Evolutionary conservation across 2,113 vertebrate genomes (phyloP).

Genomic region (Tenebrosternarchus preto): DNA sequence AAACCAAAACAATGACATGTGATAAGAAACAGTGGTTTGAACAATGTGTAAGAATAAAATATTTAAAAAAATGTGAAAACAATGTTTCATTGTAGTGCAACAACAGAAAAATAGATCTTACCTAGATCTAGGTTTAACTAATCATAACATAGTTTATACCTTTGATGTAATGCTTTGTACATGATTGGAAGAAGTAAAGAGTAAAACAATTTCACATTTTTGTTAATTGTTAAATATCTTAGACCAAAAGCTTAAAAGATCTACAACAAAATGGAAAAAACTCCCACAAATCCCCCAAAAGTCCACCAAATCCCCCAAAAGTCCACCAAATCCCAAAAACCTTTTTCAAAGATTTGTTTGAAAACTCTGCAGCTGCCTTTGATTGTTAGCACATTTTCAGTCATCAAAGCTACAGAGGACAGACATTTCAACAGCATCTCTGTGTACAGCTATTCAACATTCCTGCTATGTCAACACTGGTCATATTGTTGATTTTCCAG

Average conservation of each 20-base stretch:
- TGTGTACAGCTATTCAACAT: conserved; percentile 46
- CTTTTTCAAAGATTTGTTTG: conserved; percentile 36
- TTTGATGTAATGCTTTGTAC: not conserved
- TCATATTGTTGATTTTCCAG: conserved; percentile 23
- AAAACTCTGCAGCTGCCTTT: conserved; percentile 38
- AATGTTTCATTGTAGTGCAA: no score
- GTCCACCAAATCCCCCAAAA: conserved; percentile 19
- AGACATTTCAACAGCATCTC: conserved; percentile 10
- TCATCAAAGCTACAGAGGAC: conserved; percentile 44
- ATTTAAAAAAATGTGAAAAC: conserved; percentile 18
- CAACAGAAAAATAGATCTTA: not conserved
- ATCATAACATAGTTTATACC: not conserved
- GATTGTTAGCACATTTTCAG: not conserved
- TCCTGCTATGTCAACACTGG: conserved; percentile 50
- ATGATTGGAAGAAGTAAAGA: not conserved
- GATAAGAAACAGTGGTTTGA: conserved; percentile 52
- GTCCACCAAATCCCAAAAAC: not conserved
- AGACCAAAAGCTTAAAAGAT: no score
- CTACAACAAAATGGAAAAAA: not conserved
- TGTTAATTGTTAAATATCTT: not conserved
- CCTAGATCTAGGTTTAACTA: not conserved
- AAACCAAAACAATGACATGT: conserved; percentile 67
- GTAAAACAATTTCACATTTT: not conserved
- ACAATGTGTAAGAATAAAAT: conserved; percentile 63
- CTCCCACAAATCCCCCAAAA: conserved; percentile 35